Percentiles rank a stretch among this genome's conserved stretches.
Conservation (phyloP, 2,113 vertebrate genomes). For the Donacobius atricapilla region DNA sequence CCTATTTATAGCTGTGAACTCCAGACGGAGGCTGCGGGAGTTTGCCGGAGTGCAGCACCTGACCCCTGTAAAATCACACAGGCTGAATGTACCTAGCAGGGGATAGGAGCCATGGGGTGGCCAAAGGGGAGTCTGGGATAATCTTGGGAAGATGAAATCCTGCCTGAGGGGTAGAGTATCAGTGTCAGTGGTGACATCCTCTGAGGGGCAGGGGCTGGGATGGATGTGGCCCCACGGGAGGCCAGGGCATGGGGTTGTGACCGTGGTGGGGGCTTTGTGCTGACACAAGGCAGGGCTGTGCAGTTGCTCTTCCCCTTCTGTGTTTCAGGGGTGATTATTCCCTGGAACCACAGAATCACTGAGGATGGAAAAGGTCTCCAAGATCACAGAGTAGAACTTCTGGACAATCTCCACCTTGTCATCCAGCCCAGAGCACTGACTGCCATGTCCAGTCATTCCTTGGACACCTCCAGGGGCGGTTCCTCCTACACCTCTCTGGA, state of each 20-base stretch:
- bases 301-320: not conserved
- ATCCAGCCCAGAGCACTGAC: not conserved
- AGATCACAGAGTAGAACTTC: not conserved
- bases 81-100: not conserved
- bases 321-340: not conserved
- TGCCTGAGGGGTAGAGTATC: not conserved
- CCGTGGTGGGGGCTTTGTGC: not conserved
- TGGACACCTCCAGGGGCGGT: not conserved
- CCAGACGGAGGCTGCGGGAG: not conserved
- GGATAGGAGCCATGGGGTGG: rapidly evolving
- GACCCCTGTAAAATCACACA: not conserved
- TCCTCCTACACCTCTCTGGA: not conserved
- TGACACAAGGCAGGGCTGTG: not conserved
- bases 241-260: not conserved
- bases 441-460: rapidly evolving
- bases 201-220: not conserved
- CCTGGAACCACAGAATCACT: not conserved
- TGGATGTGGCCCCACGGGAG: not conserved
- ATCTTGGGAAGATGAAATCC: not conserved
- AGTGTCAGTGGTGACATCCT: not conserved
- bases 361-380: not conserved
- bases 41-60: not conserved
- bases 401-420: not conserved
- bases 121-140: not conserved
- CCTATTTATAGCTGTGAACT: constrained; percentile 37